These are phyloP conservation scores for Caracal caracal DNA, from an alignment of 2,113 vertebrate genomes.

Conservation along the genomic window DNA sequence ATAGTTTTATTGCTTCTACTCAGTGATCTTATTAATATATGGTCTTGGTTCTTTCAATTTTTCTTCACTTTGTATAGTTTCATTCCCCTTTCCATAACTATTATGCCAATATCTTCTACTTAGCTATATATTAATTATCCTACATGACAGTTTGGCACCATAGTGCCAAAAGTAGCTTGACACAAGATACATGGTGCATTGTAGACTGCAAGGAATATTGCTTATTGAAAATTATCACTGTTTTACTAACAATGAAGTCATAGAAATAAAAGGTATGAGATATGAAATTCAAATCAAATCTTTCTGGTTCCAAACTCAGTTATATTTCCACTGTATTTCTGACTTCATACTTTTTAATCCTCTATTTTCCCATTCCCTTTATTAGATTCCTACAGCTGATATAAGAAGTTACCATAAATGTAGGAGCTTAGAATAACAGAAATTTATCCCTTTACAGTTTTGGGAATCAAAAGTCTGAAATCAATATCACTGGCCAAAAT, in stretches of 20 bases:
- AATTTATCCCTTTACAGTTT: background rate
- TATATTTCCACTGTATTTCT: background rate
- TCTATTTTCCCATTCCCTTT: background rate
- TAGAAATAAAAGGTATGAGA: background rate
- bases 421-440: background rate
- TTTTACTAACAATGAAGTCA: background rate
- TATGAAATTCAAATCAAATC: background rate
- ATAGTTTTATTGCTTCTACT: background rate
- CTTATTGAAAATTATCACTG: background rate
- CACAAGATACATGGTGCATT: background rate
- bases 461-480: too few species aligned
- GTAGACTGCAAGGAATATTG: background rate
- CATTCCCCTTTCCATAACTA: background rate
- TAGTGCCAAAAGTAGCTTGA: background rate
- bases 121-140: background rate
- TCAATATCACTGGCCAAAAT: too few species aligned
- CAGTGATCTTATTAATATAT: background rate
- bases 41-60: background rate
- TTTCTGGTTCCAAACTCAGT: background rate
- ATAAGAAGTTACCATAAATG: background rate
- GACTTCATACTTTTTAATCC: background rate
- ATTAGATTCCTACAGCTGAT: background rate
- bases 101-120: background rate
- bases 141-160: background rate
- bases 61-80: background rate